Conservation (phyloP, 2,888 invertebrate species). For the Agrotis clavis region DNA sequence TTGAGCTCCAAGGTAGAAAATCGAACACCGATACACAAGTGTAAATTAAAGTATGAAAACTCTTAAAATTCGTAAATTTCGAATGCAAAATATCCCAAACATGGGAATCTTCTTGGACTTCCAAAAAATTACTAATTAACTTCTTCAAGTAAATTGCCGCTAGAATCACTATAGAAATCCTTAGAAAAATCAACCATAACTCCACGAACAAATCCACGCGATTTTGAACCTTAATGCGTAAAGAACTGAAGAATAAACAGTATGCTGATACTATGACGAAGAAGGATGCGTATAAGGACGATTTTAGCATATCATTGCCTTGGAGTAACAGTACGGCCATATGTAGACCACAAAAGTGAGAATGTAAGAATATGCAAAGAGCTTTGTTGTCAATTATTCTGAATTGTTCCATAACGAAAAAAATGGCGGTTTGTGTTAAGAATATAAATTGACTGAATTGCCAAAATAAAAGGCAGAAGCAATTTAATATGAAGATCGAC, state of each 20-base stretch:
- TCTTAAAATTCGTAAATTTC: constrained; percentile 93
- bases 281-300: constrained; percentile 87
- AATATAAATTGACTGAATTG: constrained; percentile 96
- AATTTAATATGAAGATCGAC: constrained; percentile 81
- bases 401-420: constrained; percentile 93
- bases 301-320: constrained; percentile 87
- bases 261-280: constrained; percentile 82
- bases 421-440: constrained; percentile 94
- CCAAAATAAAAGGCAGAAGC: constrained; percentile 92
- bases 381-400: constrained; percentile 86
- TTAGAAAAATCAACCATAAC: constrained; percentile 74
- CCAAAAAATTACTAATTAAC: constrained; percentile 78
- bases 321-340: constrained; percentile 83
- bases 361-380: constrained; percentile 81
- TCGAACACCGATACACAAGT: constrained; percentile 95
- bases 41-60: constrained; percentile 95
- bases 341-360: constrained; percentile 85
- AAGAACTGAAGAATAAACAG: constrained; percentile 79
- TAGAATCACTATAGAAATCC: constrained; percentile 70
- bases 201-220: constrained; percentile 78
- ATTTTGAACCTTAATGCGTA: constrained; percentile 79
- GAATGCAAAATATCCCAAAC: constrained; percentile 93
- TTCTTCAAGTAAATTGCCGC: constrained; percentile 84
- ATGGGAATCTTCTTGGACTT: constrained; percentile 92
- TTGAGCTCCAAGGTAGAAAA: constrained; percentile 91